Evolutionary conservation across 2,797 vertebrate genomes (phyloP).

Genomic region (Phrynocephalus guinanensis): DNA sequence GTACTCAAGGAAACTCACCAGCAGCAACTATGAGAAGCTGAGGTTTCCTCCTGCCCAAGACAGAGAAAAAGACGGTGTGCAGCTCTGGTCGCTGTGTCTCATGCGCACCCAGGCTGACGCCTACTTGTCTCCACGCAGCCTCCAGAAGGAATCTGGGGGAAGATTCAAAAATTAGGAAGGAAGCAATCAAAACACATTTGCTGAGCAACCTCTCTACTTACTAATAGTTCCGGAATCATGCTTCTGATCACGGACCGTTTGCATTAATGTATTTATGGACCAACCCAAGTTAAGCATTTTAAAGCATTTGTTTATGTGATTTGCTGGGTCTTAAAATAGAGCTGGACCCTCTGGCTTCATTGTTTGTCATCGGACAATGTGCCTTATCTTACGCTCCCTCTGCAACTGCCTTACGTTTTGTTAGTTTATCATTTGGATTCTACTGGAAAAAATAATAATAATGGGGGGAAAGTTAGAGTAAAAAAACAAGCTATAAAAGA

Average conservation of each 20-base stretch:
- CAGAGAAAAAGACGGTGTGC: too few species aligned
- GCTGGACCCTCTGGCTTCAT: not conserved
- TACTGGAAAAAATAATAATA: not conserved
- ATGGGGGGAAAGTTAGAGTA: fast-evolving
- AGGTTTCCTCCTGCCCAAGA: not conserved
- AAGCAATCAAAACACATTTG: too few species aligned
- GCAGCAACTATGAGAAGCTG: too few species aligned
- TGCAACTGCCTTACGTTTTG: not conserved
- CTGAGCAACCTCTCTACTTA: too few species aligned
- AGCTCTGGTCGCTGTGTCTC: too few species aligned
- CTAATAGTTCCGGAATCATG: not conserved
- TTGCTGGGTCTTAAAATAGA: not conserved
- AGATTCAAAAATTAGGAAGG: too few species aligned
- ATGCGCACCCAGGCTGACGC: not conserved
- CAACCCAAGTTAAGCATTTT: not conserved
- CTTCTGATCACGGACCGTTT: not conserved
- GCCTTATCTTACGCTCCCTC: not conserved
- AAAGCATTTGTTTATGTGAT: not conserved
- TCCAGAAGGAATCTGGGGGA: not conserved
- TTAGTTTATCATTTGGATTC: not conserved
- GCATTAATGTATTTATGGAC: not conserved
- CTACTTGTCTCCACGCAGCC: not conserved
- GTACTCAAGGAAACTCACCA: too few species aligned
- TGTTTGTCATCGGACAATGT: not conserved
- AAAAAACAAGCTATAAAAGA: slow-evolving; percentile 17